Evolutionary conservation across 2,113 vertebrate genomes (phyloP), one percentile per base, ranked within the genome.

Genomic region (Dipodomys merriami): DNA sequence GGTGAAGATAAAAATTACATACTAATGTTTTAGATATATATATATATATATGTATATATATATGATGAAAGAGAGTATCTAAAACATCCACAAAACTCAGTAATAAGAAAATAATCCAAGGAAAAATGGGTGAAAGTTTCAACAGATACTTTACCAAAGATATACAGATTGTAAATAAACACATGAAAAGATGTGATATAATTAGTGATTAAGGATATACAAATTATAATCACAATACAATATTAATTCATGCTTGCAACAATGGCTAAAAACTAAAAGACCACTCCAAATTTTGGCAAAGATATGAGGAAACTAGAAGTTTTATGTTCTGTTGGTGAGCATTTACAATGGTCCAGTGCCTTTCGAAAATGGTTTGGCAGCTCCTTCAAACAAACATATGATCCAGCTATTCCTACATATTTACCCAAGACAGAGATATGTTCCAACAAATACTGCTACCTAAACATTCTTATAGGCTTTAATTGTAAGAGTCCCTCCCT

Each of bases 141-240:
- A 91, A 91, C 23, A 87, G 44, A 44, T 19, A 74, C 15, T 46
- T 90, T 18, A 86, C 18, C 62, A 87, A 10, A 46, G 29, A 76
- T 35, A 64, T 29, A 81, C 0, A 22, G 44, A 72, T 79, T 60
- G 7, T 12, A 76, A 78, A 53, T 65, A 65, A 35, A 18, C 25
- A 73, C 27, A 79, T 22, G n/a, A 57, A 86, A 83, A 83, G 3
- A 20, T 87, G 30, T 22, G 12, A 44, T 35, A 30, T 67, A 25
- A 49, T 72, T 73, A 67, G 30, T 77, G 10, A 46, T 79, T 74
- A 67, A 2, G 30, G 13, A 64, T 7, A 68, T 33, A 44, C 20
- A 88, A 82, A 90, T 91, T 90, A 83, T 92, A 88, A 78, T 30
- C 29, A 93, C n/a, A 88, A 29, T 25, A 64, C 22, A 33, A 80